Base-by-base conservation (phyloP, 2,888 invertebrate genomes). In the Argyresthia goedartella region DNA sequence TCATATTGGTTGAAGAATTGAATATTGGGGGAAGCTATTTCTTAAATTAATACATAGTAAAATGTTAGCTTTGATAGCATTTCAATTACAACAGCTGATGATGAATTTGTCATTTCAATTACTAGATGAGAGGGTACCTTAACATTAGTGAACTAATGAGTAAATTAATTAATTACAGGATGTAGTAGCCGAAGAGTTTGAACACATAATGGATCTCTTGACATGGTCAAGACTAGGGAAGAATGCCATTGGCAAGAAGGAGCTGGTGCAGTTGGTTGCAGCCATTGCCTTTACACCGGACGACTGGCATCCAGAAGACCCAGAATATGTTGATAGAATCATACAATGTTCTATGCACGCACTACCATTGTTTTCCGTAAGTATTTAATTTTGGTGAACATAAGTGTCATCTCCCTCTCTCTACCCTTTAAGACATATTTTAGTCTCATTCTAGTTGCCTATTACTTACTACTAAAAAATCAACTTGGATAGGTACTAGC, bases 161-260 rank as follows among this genome's bases (percentile, higher is more conserved):
- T 25, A 6, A 25, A 48, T 54, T 33, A 4, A 51, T 11, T 41
- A 43, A 49, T 52, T 62, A 1, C 67, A 95, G 92, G 95, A 96
- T 88, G 94, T 96, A 34, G 95, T 93, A 11, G 95, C 95, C 36
- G 95, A 95, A 61, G 98, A 98, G 81, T 97, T 98, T 81, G 92
- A 95, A 63, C 89, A 92, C 56, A 91, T 98, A 54, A 95, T 98
- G 93, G 92, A 92, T 48, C 89, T 97, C 59, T 84, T 98, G 61
- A 91, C 92, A 34, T 90, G 92, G 78, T 93, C 97, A 9, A 92
- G 93, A 71, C 88, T 95, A 48, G 93, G 95, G 49, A 92, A 92
- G 60, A 94, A 95, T 8, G 89, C 95, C 11, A 88, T 89, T 48
- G 97, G 97, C 4, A 95, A 97, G 68, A 93, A 95, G 60, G 95